Percentiles rank a stretch among this genome's conserved stretches.
Evolutionary conservation across 2,797 vertebrate species (phyloP).

Genomic region (Saxicola maurus): DNA sequence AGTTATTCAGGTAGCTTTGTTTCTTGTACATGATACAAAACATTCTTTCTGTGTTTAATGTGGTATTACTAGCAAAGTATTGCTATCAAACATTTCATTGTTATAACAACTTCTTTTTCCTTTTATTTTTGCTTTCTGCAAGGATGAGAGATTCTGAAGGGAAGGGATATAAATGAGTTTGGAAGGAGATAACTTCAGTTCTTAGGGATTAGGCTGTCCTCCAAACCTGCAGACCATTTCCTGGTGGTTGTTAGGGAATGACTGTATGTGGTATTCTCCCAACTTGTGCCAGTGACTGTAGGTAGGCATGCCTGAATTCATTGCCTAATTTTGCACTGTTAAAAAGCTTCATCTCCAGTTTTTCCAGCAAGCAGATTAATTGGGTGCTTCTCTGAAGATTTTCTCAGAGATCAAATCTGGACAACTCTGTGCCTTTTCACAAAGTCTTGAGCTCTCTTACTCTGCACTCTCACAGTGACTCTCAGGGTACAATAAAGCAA

Average conservation of each 20-base stretch:
- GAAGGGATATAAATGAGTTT: not conserved
- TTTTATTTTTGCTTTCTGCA: not conserved
- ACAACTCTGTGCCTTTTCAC: not conserved
- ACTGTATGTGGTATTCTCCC: not conserved
- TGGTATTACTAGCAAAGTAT: not conserved
- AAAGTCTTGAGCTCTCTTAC: not conserved
- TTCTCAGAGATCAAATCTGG: not conserved
- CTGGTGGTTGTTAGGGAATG: not conserved
- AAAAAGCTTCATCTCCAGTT: not conserved
- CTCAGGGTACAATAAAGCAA: not conserved
- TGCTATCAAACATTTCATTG: not conserved
- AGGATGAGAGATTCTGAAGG: not conserved
- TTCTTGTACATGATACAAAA: not conserved
- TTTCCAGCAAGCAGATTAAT: not conserved
- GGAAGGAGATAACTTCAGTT: not conserved
- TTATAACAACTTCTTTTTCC: not conserved
- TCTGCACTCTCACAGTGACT: not conserved
- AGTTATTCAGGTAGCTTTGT: constrained; percentile 25
- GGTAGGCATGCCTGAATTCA: not conserved
- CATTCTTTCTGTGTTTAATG: not conserved
- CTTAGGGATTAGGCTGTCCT: not conserved
- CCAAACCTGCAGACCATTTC: not conserved
- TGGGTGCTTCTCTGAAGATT: not conserved
- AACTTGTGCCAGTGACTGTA: not conserved
- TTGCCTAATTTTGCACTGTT: not conserved